A percentile compares a stretch with the other conserved stretches of the same genome.
These are phyloP conservation scores for Drosophila eohydei DNA, from an alignment of 2,888 invertebrate genomes.

Conservation along the genomic window DNA sequence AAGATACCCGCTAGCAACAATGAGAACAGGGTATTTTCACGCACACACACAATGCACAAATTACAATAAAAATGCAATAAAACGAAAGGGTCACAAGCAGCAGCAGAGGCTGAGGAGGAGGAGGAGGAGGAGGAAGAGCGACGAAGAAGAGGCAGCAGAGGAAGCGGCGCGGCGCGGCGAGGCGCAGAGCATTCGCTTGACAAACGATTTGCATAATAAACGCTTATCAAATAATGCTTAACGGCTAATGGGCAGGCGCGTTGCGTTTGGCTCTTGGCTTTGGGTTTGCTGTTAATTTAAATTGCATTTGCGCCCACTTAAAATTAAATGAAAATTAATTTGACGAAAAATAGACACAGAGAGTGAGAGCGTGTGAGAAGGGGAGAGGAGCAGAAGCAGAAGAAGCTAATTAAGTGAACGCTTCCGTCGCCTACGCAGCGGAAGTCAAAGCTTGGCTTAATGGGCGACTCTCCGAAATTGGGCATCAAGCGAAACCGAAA, in stretches of 20 bases:
- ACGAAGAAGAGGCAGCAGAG: background rate
- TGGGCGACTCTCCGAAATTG: conserved; percentile 63
- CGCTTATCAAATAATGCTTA: conserved; percentile 40
- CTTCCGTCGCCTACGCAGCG: conserved; percentile 54
- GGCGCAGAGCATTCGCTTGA: conserved; percentile 13
- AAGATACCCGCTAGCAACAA: background rate
- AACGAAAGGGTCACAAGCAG: conserved; percentile 5
- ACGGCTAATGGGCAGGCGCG: conserved; percentile 30
- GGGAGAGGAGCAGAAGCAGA: background rate
- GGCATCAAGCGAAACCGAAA: conserved; percentile 63
- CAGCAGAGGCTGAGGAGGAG: background rate
- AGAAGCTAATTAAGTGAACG: conserved; percentile 66
- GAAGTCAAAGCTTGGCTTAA: conserved; percentile 73
- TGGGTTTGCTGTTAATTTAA: conserved; percentile 70
- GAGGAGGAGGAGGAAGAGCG: background rate
- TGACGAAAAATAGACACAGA: conserved; percentile 50
- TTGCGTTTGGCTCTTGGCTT: background rate
- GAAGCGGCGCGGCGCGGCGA: too few species aligned
- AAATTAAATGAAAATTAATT: conserved; percentile 77
- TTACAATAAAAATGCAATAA: conserved; percentile 35
- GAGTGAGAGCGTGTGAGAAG: background rate
- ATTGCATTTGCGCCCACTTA: conserved; percentile 78
- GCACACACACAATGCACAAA: conserved; percentile 9
- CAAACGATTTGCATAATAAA: conserved; percentile 49
- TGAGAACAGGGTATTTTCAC: background rate